These are phyloP conservation scores for Leptinotarsa rubiginosa DNA, from an alignment of 2,888 invertebrate genomes.

Conservation along the genomic window DNA sequence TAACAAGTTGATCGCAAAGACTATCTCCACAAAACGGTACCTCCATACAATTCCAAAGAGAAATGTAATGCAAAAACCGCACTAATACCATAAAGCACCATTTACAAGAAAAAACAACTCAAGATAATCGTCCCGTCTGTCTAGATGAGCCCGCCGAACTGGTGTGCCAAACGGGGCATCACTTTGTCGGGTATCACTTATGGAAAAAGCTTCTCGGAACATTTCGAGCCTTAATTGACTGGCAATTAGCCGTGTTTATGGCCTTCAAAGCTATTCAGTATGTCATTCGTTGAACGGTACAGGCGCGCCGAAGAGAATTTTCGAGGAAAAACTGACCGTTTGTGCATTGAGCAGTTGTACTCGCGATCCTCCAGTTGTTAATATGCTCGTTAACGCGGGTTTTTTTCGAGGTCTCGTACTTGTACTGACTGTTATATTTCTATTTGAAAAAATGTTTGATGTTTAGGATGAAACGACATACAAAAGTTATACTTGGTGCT, in stretches of 20 bases:
- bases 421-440: slow-evolving; percentile 1
- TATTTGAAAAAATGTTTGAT: background rate
- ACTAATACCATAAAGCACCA: background rate
- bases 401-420: background rate
- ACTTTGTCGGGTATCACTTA: slow-evolving; percentile 40
- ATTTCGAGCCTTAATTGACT: slow-evolving; percentile 48
- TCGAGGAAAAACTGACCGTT: background rate
- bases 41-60: background rate
- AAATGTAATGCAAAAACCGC: background rate
- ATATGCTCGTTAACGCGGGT: background rate
- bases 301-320: slow-evolving; percentile 16
- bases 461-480: background rate
- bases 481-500: too few species aligned
- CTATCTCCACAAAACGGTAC: background rate
- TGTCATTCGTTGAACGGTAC: slow-evolving; percentile 41
- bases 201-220: slow-evolving; percentile 43
- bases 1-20: background rate
- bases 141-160: slow-evolving; percentile 37
- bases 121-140: background rate
- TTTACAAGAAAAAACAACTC: background rate
- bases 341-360: background rate
- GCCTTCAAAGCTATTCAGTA: slow-evolving; percentile 35
- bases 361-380: background rate
- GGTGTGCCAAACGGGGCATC: slow-evolving; percentile 41
- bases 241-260: slow-evolving; percentile 51